phyloP scores from a whole-genome alignment of 2,888 invertebrate genomes.

The Miltochrista miniata region DNA sequence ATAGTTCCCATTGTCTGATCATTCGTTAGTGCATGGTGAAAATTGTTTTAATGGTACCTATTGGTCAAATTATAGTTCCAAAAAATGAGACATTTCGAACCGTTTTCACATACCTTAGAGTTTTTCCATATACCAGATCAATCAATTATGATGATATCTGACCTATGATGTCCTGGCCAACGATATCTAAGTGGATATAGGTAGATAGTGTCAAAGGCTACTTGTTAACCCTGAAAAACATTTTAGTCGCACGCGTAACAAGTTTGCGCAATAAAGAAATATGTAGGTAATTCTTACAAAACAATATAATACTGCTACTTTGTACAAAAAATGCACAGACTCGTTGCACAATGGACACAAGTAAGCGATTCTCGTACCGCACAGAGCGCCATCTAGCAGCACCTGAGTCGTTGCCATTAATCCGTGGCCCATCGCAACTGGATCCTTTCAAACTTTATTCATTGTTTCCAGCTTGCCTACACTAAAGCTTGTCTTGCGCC shows the following conservation, averaged over 20 bases:
- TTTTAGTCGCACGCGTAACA: no score
- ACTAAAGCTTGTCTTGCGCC: slow-evolving; percentile 36
- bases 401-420: slow-evolving; percentile 62
- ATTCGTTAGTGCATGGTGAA: not conserved
- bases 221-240: no score
- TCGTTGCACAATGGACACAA: slow-evolving; percentile 39
- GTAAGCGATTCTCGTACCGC: slow-evolving; percentile 38
- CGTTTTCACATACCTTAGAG: no score
- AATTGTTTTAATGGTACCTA: no score
- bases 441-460: slow-evolving; percentile 72
- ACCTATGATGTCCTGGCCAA: no score
- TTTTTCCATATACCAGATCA: no score
- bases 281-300: not conserved
- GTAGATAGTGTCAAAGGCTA: no score
- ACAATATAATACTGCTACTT: not conserved
- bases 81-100: no score
- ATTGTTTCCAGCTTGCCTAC: slow-evolving; percentile 70
- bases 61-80: no score
- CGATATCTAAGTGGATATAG: no score
- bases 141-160: no score
- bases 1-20: slow-evolving; percentile 4
- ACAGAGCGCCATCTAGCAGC: slow-evolving; percentile 48
- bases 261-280: no score
- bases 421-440: slow-evolving; percentile 52
- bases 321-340: slow-evolving; percentile 4